Conservation (phyloP, 2,797 vertebrate species). For the Tauraco hartlaubi region DNA sequence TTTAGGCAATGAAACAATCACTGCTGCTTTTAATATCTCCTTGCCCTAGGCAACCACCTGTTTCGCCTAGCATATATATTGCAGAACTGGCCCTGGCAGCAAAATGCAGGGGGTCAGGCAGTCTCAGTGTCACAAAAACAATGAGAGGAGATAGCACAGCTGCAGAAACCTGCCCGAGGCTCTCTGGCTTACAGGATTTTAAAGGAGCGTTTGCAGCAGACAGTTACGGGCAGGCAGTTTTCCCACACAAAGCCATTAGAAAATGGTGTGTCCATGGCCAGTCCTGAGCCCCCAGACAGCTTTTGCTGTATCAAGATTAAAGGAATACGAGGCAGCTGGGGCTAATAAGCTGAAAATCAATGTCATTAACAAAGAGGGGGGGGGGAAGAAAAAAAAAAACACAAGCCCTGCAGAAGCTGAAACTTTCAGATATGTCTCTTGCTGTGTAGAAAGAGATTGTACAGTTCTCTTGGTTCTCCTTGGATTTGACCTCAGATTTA, state of each 20-base stretch:
- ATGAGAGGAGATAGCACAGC: conserved; percentile 56
- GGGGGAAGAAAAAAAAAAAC: neutral
- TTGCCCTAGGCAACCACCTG: conserved; percentile 65
- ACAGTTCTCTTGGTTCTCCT: neutral
- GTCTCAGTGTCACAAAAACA: conserved; percentile 28
- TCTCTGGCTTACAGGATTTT: conserved; percentile 5
- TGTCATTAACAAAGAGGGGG: conserved; percentile 17
- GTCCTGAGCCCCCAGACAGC: neutral
- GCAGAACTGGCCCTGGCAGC: conserved; percentile 32
- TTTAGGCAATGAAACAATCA: conserved; percentile 35
- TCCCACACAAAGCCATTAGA: conserved; percentile 40
- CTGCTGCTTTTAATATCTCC: conserved; percentile 53
- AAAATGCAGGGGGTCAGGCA: conserved; percentile 24
- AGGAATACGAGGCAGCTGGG: conserved; percentile 30
- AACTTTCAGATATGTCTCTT: neutral
- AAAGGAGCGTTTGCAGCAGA: conserved; percentile 28
- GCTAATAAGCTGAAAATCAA: conserved; percentile 39
- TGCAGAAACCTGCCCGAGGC: conserved; percentile 54
- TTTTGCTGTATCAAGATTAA: conserved; percentile 45
- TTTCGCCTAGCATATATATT: neutral
- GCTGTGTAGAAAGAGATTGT: neutral
- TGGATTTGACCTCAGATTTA: neutral
- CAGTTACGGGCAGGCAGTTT: neutral
- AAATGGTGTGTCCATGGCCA: neutral
- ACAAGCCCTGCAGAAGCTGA: neutral